Evolutionary conservation across 2,888 invertebrate genomes (phyloP).

Genomic region (Scaptomyza flava): DNA sequence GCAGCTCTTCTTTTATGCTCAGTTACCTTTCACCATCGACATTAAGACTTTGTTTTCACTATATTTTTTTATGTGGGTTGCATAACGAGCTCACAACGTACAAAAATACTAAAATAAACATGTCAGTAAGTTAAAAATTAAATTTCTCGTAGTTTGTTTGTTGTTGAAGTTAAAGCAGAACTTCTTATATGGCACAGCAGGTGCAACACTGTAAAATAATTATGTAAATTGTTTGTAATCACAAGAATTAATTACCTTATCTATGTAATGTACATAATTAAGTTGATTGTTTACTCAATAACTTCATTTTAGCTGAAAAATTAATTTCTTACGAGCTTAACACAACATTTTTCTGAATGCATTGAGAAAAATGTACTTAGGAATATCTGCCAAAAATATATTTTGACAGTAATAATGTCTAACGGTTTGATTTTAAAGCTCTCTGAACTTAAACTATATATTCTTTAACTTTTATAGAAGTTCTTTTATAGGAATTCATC

Average conservation of each 20-base stretch:
- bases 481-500: too few species aligned
- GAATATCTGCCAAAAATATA: not conserved
- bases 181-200: not conserved
- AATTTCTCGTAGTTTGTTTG: not conserved
- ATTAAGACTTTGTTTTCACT: conserved; percentile 58
- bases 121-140: not conserved
- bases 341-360: too few species aligned
- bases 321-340: too few species aligned
- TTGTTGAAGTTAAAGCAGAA: not conserved
- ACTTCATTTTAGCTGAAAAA: too few species aligned
- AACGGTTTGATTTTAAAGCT: too few species aligned
- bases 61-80: conserved; percentile 38
- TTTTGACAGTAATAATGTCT: not conserved
- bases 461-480: too few species aligned
- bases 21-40: conserved; percentile 70
- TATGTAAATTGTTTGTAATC: too few species aligned
- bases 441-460: too few species aligned
- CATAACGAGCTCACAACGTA: conserved; percentile 18
- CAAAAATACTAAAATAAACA: not conserved
- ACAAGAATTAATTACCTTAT: too few species aligned
- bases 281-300: too few species aligned
- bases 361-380: not conserved
- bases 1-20: conserved; percentile 43
- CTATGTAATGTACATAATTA: too few species aligned
- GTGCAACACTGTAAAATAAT: too few species aligned